These are phyloP conservation scores for Stichodactyla mertensii DNA, from an alignment of 64 coral and sea anemone species.

Conservation along the genomic window DNA sequence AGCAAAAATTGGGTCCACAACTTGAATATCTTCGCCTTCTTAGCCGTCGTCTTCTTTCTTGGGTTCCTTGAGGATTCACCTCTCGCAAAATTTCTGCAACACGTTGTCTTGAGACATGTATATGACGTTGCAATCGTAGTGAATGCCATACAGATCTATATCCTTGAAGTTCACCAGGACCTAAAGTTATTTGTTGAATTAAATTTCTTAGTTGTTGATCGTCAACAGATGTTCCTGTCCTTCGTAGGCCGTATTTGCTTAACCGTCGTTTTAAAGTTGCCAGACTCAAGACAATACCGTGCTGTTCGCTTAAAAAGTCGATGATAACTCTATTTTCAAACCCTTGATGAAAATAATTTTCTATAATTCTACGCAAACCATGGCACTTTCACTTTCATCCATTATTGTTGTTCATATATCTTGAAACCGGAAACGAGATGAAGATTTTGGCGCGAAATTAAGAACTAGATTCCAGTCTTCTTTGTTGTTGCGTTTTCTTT, in stretches of 20 bases:
- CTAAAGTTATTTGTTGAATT: too few relatives aligned
- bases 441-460: too few relatives aligned
- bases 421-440: too few relatives aligned
- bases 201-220: too few relatives aligned
- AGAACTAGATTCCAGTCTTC: too few relatives aligned
- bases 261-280: conserved; percentile 33
- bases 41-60: conserved; percentile 12
- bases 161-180: conserved; percentile 4
- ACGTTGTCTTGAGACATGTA: conserved; percentile 24
- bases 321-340: conserved; percentile 32
- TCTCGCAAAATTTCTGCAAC: conserved; percentile 23
- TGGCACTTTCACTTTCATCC: too few relatives aligned
- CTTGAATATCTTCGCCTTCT: conserved; percentile 37
- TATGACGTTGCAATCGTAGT: conserved; percentile 24
- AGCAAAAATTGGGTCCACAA: conserved; percentile 28
- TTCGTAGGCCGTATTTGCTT: too few relatives aligned
- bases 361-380: conserved; percentile 9
- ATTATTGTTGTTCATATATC: too few relatives aligned
- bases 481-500: too few relatives aligned
- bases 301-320: conserved; percentile 19
- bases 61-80: conserved; percentile 13
- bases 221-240: too few relatives aligned
- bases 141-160: conserved; percentile 38
- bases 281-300: conserved; percentile 24
- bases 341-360: conserved; percentile 37